Conservation (phyloP, 1,140 invertebrate species). For the Drosophila sturtevanti region DNA sequence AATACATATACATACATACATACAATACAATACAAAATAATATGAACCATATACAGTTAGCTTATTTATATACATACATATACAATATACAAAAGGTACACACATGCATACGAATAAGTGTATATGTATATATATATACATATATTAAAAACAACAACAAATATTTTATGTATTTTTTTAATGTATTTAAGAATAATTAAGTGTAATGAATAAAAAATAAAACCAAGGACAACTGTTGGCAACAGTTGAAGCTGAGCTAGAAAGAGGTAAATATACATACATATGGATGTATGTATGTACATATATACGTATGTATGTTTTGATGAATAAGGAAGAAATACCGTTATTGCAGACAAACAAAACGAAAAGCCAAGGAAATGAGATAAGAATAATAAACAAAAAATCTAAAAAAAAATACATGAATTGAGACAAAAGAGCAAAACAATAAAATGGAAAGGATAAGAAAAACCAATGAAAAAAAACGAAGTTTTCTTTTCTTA, state of each 20-base stretch:
- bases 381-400: constrained; percentile 8
- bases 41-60: constrained; percentile 75
- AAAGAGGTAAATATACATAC: constrained; percentile 9
- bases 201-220: constrained; percentile 31
- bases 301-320: not conserved
- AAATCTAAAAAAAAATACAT: not conserved
- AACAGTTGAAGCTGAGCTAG: constrained; percentile 10
- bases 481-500: not conserved
- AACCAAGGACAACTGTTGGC: not conserved
- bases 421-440: not conserved
- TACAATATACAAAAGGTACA: constrained; percentile 33
- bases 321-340: constrained; percentile 31
- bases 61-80: constrained; percentile 74
- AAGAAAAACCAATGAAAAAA: constrained; percentile 1
- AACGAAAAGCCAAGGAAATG: constrained; percentile 61
- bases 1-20: constrained; percentile 46
- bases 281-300: not conserved
- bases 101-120: constrained; percentile 18
- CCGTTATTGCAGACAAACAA: constrained; percentile 47
- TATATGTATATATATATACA: not conserved
- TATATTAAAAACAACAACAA: constrained; percentile 38
- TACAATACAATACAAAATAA: constrained; percentile 54
- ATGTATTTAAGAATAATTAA: constrained; percentile 78
- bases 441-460: not conserved
- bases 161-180: constrained; percentile 81